Base-by-base conservation (phyloP, 92 coral and sea anemone genomes). In the Ricordea florida region DNA sequence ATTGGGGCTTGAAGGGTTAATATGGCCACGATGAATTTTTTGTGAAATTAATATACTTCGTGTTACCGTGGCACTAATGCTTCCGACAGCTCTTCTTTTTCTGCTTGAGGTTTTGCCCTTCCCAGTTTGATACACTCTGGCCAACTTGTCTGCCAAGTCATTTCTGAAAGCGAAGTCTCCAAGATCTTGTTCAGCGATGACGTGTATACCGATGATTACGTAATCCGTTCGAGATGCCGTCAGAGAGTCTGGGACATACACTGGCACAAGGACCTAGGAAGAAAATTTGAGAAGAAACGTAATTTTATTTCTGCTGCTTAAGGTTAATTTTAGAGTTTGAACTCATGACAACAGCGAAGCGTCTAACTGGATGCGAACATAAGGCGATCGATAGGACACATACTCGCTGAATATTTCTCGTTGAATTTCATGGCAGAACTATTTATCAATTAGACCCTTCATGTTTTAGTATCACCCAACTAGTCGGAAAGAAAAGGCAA, bases 61-160 rank as follows among this genome's bases (percentile, higher is more conserved):
- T n/a, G n/a, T n/a, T 79, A 94, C 98, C 78, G 81, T 87, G 7
- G 90, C 90, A 21, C 74, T 82, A 2, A 90, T 87, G 69, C 98
- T 94, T n/a, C 98, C 97, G 33, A 90, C 42, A 1, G 97, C 93
- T 43, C 97, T 69, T 49, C 67, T 85, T 81, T 70, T 94, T 69
- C 98, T 59, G 16, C 84, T 85, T 0, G 63, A 33, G 14, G 6
- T 34, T 28, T 32, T 26, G 66, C 72, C 81, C 69, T 79, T 86
- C 3, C 85, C 98, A 22, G 49, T 80, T 61, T 72, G 73, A 55
- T 94, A 94, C 24, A 93, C 70, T 10, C 22, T 57, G 0, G 85
- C 87, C 42, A 94, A 85, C 59, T 89, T 89, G 61, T 78, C 83
- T 23, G 82, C 79, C 20, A 94, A 72, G 23, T 80, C 80, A 17